These are phyloP conservation scores for Odocoileus hemionus DNA, from an alignment of 2,113 vertebrate species.

Conservation along the genomic window DNA sequence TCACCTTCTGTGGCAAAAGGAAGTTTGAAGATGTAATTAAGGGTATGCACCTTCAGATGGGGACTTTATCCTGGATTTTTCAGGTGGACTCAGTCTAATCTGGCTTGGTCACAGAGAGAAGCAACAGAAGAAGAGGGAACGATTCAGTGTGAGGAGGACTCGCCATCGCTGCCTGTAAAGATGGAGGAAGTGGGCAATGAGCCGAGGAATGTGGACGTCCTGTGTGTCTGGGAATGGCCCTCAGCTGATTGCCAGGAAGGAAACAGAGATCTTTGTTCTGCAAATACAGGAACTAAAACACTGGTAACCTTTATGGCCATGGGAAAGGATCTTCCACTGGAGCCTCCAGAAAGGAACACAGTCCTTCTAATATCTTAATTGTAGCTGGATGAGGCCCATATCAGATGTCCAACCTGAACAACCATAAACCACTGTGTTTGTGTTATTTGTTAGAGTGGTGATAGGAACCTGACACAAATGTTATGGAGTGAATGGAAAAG, in stretches of 20 bases:
- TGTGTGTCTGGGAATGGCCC: background rate
- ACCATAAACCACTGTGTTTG: background rate
- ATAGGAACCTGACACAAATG: background rate
- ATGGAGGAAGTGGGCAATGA: background rate
- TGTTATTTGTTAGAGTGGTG: background rate
- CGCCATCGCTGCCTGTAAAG: background rate
- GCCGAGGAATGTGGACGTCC: no score
- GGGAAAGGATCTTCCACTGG: background rate
- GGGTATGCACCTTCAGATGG: background rate
- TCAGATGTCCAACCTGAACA: background rate
- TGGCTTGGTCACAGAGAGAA: background rate
- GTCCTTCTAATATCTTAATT: background rate
- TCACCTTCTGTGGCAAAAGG: background rate
- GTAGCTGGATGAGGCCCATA: background rate
- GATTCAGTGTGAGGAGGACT: background rate
- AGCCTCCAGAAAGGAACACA: background rate
- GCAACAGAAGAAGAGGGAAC: background rate
- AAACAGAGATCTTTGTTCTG: background rate
- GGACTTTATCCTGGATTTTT: background rate
- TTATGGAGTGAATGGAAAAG: background rate
- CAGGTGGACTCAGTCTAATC: background rate
- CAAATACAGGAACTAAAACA: background rate
- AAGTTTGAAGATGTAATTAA: background rate
- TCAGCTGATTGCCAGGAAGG: background rate
- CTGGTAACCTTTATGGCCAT: background rate